Evolutionary conservation across 1,140 invertebrate species (phyloP).

Genomic region (Trichogramma pretiosum): DNA sequence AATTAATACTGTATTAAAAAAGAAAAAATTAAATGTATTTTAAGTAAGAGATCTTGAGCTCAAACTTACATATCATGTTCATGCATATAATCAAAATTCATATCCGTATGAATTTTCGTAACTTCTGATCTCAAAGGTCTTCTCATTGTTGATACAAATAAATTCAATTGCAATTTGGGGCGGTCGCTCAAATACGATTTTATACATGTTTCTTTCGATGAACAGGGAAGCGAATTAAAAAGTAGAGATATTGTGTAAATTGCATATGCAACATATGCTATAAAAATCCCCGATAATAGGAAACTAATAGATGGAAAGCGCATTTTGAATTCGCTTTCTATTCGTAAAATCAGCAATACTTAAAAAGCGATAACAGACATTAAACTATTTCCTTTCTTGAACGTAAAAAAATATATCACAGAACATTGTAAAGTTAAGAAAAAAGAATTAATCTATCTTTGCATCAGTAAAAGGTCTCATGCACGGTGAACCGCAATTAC

Average conservation of each 20-base stretch:
- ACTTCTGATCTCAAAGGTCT: slow-evolving; percentile 40
- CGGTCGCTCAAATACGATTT: slow-evolving; percentile 48
- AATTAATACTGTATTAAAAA: background rate
- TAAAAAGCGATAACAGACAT: too few species aligned
- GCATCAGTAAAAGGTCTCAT: too few species aligned
- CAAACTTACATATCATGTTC: slow-evolving; percentile 27
- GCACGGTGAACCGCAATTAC: too few species aligned
- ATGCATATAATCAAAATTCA: slow-evolving; percentile 49
- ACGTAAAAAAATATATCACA: too few species aligned
- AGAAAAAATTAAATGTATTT: slow-evolving; percentile 19
- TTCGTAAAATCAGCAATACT: too few species aligned
- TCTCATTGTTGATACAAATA: slow-evolving; percentile 50
- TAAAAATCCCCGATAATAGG: slow-evolving; percentile 55
- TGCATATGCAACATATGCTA: slow-evolving; percentile 62
- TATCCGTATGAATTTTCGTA: slow-evolving; percentile 31
- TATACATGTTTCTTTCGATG: slow-evolving; percentile 50
- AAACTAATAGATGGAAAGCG: slow-evolving; percentile 43
- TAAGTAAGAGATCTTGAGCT: slow-evolving; percentile 1
- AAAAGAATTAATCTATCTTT: too few species aligned
- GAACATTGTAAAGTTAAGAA: too few species aligned
- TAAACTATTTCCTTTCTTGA: too few species aligned
- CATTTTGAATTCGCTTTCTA: too few species aligned
- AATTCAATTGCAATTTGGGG: slow-evolving; percentile 50
- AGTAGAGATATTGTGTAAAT: slow-evolving; percentile 64
- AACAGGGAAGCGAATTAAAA: slow-evolving; percentile 62